Evolutionary conservation across 2,888 invertebrate species (phyloP).

Genomic region (Iselma pallidipennis): DNA sequence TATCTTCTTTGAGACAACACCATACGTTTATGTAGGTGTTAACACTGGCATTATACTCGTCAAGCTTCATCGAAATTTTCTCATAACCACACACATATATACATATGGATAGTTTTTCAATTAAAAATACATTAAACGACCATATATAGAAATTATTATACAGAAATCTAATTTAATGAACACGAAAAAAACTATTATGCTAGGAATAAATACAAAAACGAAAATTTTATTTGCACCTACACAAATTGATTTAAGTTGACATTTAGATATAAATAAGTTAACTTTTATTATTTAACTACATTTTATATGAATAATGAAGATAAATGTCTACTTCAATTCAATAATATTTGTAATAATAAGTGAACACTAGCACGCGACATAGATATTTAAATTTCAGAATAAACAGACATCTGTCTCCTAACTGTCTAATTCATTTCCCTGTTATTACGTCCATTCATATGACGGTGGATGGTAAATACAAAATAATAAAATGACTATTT

Average conservation of each 20-base stretch:
- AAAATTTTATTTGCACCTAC: background rate
- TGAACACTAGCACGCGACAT: conserved; percentile 12
- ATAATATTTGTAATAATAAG: background rate
- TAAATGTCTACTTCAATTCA: conserved; percentile 9
- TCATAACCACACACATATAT: conserved; percentile 9
- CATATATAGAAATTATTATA: background rate
- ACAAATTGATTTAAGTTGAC: background rate
- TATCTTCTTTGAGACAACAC: conserved; percentile 15
- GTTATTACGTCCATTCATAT: background rate
- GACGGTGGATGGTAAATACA: background rate
- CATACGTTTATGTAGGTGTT: conserved; percentile 23
- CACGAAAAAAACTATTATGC: background rate
- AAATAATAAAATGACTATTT: background rate
- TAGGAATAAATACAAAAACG: too few relatives aligned
- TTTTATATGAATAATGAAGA: conserved; percentile 13
- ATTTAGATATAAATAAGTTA: background rate
- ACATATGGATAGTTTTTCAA: background rate
- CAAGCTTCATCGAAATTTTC: conserved; percentile 15
- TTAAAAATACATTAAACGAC: background rate
- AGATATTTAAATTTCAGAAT: conserved; percentile 8
- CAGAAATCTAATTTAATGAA: background rate
- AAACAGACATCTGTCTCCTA: conserved; percentile 3
- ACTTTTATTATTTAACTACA: background rate
- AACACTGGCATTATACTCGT: conserved; percentile 19
- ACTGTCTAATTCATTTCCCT: conserved; percentile 2